Evolutionary conservation across 2,113 vertebrate species (phyloP).

Genomic region (Stictonetta naevosa): DNA sequence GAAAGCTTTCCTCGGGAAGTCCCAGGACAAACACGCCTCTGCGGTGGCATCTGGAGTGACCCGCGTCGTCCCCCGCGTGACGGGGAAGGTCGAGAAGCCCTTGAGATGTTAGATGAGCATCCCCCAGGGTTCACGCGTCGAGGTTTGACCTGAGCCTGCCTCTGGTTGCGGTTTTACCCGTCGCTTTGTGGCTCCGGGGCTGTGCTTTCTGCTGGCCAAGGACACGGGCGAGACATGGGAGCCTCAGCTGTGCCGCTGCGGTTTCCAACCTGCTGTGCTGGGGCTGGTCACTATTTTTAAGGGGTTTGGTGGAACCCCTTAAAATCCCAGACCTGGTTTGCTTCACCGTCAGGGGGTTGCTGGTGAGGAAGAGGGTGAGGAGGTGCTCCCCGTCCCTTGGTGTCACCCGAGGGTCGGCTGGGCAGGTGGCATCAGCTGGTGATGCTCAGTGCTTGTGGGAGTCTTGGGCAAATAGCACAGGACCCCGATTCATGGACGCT

Average conservation of each 20-base stretch:
- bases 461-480: fast-evolving
- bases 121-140: fast-evolving
- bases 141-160: not conserved
- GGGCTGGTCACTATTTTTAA: fast-evolving
- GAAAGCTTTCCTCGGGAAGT: fast-evolving
- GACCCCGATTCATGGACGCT: fast-evolving
- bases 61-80: fast-evolving
- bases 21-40: not conserved
- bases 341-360: not conserved
- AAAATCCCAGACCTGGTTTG: not conserved
- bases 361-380: not conserved
- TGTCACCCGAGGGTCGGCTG: not conserved
- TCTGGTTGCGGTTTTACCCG: not conserved
- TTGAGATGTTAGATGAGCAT: not conserved
- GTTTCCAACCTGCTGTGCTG: not conserved
- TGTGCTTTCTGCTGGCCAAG: not conserved
- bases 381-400: not conserved
- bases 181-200: not conserved
- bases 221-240: fast-evolving
- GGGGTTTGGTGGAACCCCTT: not conserved
- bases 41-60: not conserved
- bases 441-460: fast-evolving
- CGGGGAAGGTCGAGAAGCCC: not conserved
- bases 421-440: not conserved
- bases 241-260: not conserved